Conservation (phyloP, 2,113 vertebrate genomes). For the Spizaetus ornatus region DNA sequence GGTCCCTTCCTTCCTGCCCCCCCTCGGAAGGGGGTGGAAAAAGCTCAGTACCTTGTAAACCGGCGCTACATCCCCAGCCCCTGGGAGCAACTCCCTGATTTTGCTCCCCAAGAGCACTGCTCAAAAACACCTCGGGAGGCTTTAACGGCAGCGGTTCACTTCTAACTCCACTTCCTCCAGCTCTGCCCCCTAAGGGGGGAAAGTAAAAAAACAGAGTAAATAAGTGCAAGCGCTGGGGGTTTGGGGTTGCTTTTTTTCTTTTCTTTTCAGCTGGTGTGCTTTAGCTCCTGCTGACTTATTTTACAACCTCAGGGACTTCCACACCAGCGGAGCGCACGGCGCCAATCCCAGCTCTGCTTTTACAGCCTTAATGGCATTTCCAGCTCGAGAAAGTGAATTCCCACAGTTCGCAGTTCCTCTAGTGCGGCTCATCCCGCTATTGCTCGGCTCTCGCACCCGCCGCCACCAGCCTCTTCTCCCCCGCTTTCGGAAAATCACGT, state of each 20-base stretch:
- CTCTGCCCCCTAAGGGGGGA: not conserved
- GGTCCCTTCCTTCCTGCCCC: not conserved
- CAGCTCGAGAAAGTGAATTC: not conserved
- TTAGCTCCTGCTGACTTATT: not conserved
- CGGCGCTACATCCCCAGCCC: not conserved
- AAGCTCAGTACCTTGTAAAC: not conserved
- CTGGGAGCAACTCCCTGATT: not conserved
- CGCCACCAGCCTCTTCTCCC: no score
- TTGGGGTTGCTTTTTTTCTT: no score
- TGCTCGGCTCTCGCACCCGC: not conserved
- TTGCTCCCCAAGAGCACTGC: not conserved
- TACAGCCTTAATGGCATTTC: not conserved
- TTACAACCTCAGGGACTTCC: not conserved
- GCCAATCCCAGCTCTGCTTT: not conserved
- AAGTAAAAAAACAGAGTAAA: not conserved
- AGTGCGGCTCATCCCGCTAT: not conserved
- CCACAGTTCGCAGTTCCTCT: not conserved
- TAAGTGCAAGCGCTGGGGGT: not conserved
- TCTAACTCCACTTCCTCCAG: not conserved
- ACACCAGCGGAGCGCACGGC: not conserved
- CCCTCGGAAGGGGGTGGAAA: not conserved
- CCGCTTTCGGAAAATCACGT: accelerated
- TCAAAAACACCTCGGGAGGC: not conserved
- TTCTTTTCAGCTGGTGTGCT: not conserved
- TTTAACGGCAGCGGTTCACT: not conserved